Base-by-base conservation (phyloP, 2,113 vertebrate species). In the Cairina moschata region DNA sequence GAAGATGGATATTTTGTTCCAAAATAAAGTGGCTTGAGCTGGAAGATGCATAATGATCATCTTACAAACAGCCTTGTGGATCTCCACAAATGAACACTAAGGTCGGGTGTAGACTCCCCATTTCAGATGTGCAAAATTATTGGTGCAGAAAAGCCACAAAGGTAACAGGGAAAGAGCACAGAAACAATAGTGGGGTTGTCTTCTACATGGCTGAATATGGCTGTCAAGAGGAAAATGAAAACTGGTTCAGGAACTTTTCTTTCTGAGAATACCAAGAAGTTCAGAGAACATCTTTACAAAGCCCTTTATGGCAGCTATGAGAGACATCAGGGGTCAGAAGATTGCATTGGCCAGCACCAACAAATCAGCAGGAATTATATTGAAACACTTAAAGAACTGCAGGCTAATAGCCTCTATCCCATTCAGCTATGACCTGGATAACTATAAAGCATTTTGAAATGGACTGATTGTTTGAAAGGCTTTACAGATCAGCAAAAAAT, bases 241-340 rank as follows among this genome's bases (percentile, higher is more conserved):
- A 88, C 34, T 34, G 20, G 8, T 58, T 89, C n/a, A 60, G 55
- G 54, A 89, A 60, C 76, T 80, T 91, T 48, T 65, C 23, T 38
- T 72, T 58, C 31, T 91, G 26, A n/a, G 29, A 83, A 54, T 65
- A 87, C 14, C 42, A 81, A 2, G 22, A 73, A 81, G 54, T 63
- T 84, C 16, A 76, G 46, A 46, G 44, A 82, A 22, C 26, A 91
- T 36, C 44, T 94, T 77, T 67, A 68, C 72, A 83, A 83, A 63
- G 29, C 59, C 78, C 86, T 94, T 94, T 93, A 71, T 52, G 55
- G 73, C 50, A 93, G 26, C 62, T 82, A 79, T 68, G 69, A 81
- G 74, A 91, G 86, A 22, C 36, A 83, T 60, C 40, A 50, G 18
- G 46, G 74, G 71, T 86, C 83, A 96, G 65, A 60, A 88, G 29